A percentile compares a stretch with the other conserved stretches of the same genome.
Evolutionary conservation across 1,140 invertebrate species (phyloP).

Genomic region (Caerostris extrusa): DNA sequence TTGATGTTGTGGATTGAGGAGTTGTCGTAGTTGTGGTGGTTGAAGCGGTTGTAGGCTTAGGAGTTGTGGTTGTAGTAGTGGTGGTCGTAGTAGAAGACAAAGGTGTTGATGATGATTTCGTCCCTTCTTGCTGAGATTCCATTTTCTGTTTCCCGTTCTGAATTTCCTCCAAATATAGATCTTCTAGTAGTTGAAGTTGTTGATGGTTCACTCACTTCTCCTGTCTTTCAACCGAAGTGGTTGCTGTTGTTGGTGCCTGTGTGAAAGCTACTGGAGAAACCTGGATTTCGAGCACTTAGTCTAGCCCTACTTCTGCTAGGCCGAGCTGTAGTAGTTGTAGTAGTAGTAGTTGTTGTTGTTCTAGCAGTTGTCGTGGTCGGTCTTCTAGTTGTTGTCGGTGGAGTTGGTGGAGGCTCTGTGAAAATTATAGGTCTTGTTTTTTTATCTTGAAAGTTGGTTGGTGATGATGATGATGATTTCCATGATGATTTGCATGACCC

Average conservation of each 20-base stretch:
- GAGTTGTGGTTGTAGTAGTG: conserved; percentile 23
- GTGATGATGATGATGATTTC: too few species aligned
- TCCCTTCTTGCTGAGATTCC: conserved; percentile 43
- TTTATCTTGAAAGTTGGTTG: conserved; percentile 74
- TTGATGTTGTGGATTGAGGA: not conserved
- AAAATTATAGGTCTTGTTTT: conserved; percentile 69
- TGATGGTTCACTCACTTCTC: not conserved
- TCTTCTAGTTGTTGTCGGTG: conserved; percentile 46
- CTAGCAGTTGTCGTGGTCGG: conserved; percentile 30
- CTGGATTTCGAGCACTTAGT: conserved; percentile 56
- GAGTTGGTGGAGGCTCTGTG: conserved; percentile 66
- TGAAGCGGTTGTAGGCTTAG: conserved; percentile 18
- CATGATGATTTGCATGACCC: too few species aligned
- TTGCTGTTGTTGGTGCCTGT: conserved; percentile 38
- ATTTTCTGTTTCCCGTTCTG: conserved; percentile 64
- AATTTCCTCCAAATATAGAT: conserved; percentile 56
- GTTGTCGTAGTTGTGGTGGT: conserved; percentile 49
- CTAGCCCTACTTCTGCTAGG: conserved; percentile 55
- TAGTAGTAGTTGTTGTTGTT: conserved; percentile 52
- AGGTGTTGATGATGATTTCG: conserved; percentile 7
- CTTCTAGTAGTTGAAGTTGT: conserved; percentile 60
- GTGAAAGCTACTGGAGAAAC: conserved; percentile 71
- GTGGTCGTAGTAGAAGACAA: conserved; percentile 34
- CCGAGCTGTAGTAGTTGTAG: conserved; percentile 36
- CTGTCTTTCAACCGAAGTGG: conserved; percentile 51